Percentiles rank a stretch among this genome's conserved stretches.
These are phyloP conservation scores for Sus cebifrons DNA, from an alignment of 2,797 vertebrate genomes.

Conservation along the genomic window DNA sequence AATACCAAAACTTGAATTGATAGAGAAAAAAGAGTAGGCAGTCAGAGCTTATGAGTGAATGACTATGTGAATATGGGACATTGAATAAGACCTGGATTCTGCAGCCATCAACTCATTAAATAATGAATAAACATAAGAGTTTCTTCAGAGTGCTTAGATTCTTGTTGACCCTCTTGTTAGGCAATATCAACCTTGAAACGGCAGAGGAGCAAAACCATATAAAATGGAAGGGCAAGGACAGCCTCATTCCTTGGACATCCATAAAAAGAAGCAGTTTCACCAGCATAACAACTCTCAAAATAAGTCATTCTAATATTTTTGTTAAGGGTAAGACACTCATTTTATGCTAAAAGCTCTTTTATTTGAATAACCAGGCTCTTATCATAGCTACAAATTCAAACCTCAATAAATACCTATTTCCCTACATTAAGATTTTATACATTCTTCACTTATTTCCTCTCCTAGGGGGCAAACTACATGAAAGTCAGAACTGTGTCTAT, in stretches of 20 bases:
- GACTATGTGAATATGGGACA: background rate
- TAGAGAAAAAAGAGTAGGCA: background rate
- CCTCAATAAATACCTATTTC: background rate
- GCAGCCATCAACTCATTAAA: background rate
- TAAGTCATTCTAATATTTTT: background rate
- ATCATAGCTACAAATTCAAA: background rate
- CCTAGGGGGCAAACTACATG: background rate
- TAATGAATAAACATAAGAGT: background rate
- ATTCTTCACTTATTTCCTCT: background rate
- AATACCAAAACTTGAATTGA: background rate
- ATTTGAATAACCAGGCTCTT: background rate
- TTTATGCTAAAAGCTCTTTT: background rate
- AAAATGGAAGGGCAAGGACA: background rate
- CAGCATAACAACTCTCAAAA: background rate
- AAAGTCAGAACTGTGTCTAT: background rate
- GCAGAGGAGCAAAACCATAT: background rate
- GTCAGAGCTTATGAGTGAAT: background rate
- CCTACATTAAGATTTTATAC: background rate
- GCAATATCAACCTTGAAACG: background rate
- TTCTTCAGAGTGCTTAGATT: background rate
- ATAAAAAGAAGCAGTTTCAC: background rate
- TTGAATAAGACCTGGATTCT: background rate
- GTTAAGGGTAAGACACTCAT: background rate
- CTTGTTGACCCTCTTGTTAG: background rate
- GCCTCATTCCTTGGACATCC: background rate